A percentile compares a stretch with the other conserved stretches of the same genome.
Conservation (phyloP, 2,113 vertebrate species). For the Condylura cristata region DNA sequence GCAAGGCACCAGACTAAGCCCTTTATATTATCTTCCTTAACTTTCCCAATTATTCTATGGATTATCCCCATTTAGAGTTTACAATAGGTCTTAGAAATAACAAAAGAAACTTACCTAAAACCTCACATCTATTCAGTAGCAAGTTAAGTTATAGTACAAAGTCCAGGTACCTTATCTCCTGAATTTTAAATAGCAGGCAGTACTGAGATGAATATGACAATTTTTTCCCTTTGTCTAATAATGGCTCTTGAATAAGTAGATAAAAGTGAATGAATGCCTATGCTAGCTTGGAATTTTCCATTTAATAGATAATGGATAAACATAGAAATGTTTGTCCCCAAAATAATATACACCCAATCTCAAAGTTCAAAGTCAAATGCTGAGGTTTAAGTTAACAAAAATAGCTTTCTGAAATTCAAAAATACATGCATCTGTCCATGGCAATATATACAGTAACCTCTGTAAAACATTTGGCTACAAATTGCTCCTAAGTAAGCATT, state of each 20-base stretch:
- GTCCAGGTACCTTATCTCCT: not conserved
- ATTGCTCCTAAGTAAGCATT: not conserved
- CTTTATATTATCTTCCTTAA: not conserved
- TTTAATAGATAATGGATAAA: too few relatives aligned
- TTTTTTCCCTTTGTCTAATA: not conserved
- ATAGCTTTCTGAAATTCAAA: conserved; percentile 4
- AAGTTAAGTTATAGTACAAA: conserved; percentile 11
- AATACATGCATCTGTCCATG: not conserved
- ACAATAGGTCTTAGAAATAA: not conserved
- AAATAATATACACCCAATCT: not conserved
- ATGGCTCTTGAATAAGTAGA: not conserved
- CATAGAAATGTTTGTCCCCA: not conserved
- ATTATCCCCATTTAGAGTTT: not conserved
- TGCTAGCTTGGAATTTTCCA: not conserved
- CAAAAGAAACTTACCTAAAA: not conserved
- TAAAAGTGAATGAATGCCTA: not conserved
- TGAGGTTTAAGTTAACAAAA: conserved; percentile 40
- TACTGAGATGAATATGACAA: not conserved
- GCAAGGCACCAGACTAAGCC: not conserved
- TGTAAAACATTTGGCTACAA: conserved; percentile 6
- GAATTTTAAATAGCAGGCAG: not conserved
- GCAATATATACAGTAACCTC: not conserved
- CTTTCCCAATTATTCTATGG: not conserved
- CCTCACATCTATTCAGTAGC: not conserved
- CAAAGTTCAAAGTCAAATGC: not conserved